Conservation (phyloP, 2,797 vertebrate species). For the Nannoperca australis region DNA sequence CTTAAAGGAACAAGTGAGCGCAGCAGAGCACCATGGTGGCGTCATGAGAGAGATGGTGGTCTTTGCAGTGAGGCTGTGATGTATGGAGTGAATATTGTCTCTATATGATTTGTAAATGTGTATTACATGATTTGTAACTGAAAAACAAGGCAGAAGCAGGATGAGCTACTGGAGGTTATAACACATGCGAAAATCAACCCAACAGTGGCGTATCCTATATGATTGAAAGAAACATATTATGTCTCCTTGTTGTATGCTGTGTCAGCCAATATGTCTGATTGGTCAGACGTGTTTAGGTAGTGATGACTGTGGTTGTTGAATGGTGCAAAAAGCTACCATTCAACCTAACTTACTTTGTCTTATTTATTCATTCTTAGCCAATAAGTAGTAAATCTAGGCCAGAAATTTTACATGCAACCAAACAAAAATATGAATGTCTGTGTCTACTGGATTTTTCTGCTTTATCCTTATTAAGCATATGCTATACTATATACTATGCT, state of each 20-base stretch:
- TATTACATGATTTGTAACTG: too few species aligned
- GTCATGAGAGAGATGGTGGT: constrained; percentile 53
- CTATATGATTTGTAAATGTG: too few species aligned
- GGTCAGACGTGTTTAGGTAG: not conserved
- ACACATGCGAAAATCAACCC: not conserved
- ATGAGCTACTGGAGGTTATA: not conserved
- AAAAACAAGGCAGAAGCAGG: not conserved
- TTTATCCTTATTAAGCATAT: too few species aligned
- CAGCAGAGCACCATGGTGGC: constrained; percentile 6
- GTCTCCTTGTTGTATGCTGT: not conserved
- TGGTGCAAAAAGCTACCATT: not conserved
- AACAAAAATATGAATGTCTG: not conserved
- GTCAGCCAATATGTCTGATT: not conserved
- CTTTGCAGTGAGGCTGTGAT: constrained; percentile 18
- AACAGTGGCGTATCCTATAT: not conserved
- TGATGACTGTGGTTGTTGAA: not conserved
- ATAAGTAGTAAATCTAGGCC: too few species aligned
- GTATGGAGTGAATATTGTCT: too few species aligned
- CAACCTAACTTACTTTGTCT: too few species aligned
- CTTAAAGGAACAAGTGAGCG: constrained; percentile 44
- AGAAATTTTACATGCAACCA: too few species aligned
- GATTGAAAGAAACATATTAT: not conserved
- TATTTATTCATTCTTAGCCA: too few species aligned
- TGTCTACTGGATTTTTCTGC: too few species aligned
- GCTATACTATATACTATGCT: too few species aligned